Percentiles rank a stretch among this genome's conserved stretches.
These are phyloP conservation scores for Teleopsis dalmanni DNA, from an alignment of 1,140 invertebrate genomes.

Conservation along the genomic window DNA sequence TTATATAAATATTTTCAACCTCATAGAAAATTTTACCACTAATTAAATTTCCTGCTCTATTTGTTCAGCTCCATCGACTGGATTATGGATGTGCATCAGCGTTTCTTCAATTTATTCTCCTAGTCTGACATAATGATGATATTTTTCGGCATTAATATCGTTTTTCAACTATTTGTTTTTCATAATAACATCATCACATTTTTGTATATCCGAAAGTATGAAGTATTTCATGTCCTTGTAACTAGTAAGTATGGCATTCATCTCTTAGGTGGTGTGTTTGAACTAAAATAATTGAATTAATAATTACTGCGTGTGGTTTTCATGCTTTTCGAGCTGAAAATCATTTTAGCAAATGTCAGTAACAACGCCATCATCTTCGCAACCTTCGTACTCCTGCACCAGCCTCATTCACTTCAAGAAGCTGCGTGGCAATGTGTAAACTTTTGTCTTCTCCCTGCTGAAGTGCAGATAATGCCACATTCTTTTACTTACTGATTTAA, in stretches of 20 bases:
- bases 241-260: neutral
- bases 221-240: neutral
- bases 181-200: neutral
- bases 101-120: neutral
- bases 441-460: neutral
- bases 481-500: constrained; percentile 43
- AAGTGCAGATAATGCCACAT: constrained; percentile 13
- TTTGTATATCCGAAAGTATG: neutral
- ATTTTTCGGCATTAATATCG: neutral
- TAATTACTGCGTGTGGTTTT: constrained; percentile 45
- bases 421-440: too few relatives aligned
- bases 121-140: neutral
- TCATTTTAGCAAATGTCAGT: neutral
- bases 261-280: constrained; percentile 18
- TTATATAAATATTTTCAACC: neutral
- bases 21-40: constrained; percentile 8
- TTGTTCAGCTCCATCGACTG: constrained; percentile 17
- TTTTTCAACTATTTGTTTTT: neutral
- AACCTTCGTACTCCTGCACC: neutral
- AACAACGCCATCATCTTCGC: neutral
- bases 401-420: neutral
- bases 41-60: constrained; percentile 41
- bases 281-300: constrained; percentile 44
- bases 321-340: constrained; percentile 42
- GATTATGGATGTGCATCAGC: neutral